Evolutionary conservation across 2,888 invertebrate species (phyloP), one percentile per base, ranked within the genome.

Genomic region (Drosophila yooni): DNA sequence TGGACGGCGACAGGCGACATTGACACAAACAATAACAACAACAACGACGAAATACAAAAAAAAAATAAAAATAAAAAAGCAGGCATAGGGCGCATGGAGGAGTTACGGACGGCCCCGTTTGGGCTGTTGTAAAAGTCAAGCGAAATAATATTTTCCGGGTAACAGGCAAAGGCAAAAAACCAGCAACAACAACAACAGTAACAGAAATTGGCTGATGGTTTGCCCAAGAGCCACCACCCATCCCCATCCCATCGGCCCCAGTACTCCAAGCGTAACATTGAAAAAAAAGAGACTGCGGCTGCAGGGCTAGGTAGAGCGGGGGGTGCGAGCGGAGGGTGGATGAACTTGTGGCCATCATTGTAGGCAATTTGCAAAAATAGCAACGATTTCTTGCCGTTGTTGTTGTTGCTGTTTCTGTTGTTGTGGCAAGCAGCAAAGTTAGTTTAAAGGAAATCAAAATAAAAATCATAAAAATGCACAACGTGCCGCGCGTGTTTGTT

Each of bases 71-170:
- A 56, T 52, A 50, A 46, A 65, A 38, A 18, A 58, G 52, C 5
- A 54, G 18, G 15, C 8, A 5, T 0, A 8, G 13, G 18, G 48
- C 13, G 13, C 46, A 25, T 48, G 25, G 25, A 25, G 73, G 54
- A 64, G 64, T 53, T 67, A 63, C 60, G 67, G 70, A 58, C 60
- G 67, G 43, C 52, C 60, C 66, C 67, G 21, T 75, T 78, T 76
- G 80, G 77, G 71, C 89, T 66, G 81, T 86, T 89, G 90, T 88
- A 89, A 88, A 88, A 90, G 90, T 90, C 88, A 89, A 89, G 89
- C 90, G 87, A 90, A 88, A 88, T 88, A 88, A 90, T 88, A 88
- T 90, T 88, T 88, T 88, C 90, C 90, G 88, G 89, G 86, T 77
- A 83, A 71, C 86, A 71, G 83, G 83, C 88, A 71, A 75, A 76